Percentiles rank a stretch among this genome's conserved stretches.
phyloP scores from a whole-genome alignment of 2,797 vertebrate genomes.

The Loriculus beryllinus region DNA sequence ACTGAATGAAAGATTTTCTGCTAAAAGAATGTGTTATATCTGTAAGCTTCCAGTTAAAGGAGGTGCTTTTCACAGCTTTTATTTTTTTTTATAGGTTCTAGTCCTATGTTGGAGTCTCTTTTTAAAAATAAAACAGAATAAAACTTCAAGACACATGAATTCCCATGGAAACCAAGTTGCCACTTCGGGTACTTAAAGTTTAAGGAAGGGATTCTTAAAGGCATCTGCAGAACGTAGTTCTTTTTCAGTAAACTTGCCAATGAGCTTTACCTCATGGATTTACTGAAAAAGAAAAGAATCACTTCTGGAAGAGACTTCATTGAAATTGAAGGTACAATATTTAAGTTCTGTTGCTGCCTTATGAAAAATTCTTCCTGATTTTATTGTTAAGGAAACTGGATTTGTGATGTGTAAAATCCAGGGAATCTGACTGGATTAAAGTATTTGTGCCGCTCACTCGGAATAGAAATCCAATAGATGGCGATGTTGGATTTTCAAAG shows the following conservation, averaged over 20 bases:
- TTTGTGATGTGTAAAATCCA: neutral
- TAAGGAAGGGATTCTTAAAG: neutral
- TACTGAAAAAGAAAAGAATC: neutral
- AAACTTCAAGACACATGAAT: neutral
- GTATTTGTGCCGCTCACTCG: neutral
- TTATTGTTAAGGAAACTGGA: neutral
- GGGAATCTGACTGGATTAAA: neutral
- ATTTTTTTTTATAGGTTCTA: neutral
- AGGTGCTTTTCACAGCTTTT: neutral
- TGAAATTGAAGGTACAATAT: neutral
- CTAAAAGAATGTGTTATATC: neutral
- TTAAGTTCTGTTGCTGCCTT: neutral
- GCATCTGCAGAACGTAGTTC: neutral
- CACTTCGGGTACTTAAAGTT: neutral
- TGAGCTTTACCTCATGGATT: neutral
- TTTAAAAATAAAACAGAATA: neutral
- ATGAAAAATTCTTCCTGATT: neutral
- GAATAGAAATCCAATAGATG: conserved; percentile 7
- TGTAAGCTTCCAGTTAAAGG: neutral
- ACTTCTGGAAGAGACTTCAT: neutral
- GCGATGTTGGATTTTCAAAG: conserved; percentile 35
- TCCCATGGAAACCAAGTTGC: neutral
- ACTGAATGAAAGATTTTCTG: neutral
- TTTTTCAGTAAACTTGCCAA: neutral
- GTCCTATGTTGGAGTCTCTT: neutral